Evolutionary conservation across 2,888 invertebrate species (phyloP), one percentile per base, ranked within the genome.

Genomic region (Cosmia trapezina): DNA sequence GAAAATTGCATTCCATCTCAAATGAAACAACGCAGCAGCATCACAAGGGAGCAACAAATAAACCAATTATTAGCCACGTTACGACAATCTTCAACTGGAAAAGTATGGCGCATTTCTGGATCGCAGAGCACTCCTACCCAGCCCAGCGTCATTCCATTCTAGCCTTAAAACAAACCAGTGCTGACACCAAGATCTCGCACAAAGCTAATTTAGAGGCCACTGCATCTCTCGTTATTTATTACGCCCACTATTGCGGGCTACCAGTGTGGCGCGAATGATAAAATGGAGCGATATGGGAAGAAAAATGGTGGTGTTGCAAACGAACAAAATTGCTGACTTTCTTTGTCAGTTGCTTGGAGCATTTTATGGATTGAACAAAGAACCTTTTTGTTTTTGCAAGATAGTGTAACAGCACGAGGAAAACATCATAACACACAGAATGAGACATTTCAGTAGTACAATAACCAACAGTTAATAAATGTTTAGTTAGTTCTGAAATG

Each of bases 141-240:
- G 37, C 53, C 22, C 19, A 54, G 54, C 63, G 61, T 51, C 54
- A 43, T 69, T 54, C 51, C 43, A 64, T 67, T 61, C 49, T 63
- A 51, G 57, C 49, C 64, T 84, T 64, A 81, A 84, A 84, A 78
- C 85, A 62, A 82, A 77, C 84, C 84, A 79, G 79, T 79, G 83
- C 76, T 59, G 82, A 84, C 77, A 79, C 53, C 62, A 79, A 78
- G 81, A 83, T 80, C 80, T 73, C 69, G 80, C 79, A 77, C 83
- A 87, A 86, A 90, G 90, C 90, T 91, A 91, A 91, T 92, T 91
- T 89, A 89, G 87, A 85, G 86, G 89, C 84, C 82, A 87, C 88
- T 89, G 91, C 91, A 89, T 85, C 89, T 86, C 86, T 87, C 79
- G 85, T 90, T 91, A 92, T 92, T 92, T 91, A 92, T 91, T 87